Base-by-base conservation (phyloP, 1,140 invertebrate genomes). In the Psix sp. region DNA sequence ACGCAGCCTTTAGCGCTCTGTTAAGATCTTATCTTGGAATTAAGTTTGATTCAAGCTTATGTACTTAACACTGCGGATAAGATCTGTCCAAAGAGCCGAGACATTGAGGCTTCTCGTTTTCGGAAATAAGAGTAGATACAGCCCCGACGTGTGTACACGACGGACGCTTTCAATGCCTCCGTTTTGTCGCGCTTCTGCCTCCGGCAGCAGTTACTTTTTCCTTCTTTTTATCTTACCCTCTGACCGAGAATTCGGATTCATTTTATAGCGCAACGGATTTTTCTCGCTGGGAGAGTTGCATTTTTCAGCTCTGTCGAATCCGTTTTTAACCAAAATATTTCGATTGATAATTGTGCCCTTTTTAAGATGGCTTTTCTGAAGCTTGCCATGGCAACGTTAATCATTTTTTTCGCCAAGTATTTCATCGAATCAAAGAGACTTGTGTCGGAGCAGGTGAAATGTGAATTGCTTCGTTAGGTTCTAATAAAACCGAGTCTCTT, bases 31-130 rank as follows among this genome's bases (percentile, higher is more conserved):
- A 80, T 80, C 77, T 40, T 20, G 42, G 62, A 78, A 80, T 80
- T 80, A 80, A 78, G 72, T 78, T 77, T 65, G 77, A 80, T 79
- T 78, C 77, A 75, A 78, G 78, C 73, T 74, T 77, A 74, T 78
- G 75, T 80, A 76, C 78, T 75, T 78, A 77, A 54, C 62, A 62
- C 51, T 65, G 45, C 45, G 46, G 77, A 56, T 56, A 56, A 56
- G 51, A 56, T 29, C 20, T 9, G 6, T 42, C 38, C 11, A 21
- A 48, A 63, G 40, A 24, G 29, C 10, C 9, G 21, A 40, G 31
- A 36, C n/a, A 33, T 9, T 6, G 24, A 5, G 24, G 10, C 11
- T 45, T 24, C 26, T 7, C 29, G 31, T 24, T 38, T 42, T 9
- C 13, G 16, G 45, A 62, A 62, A 62, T 29, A 39, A 52, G 48